Conservation (phyloP, 2,113 vertebrate species). For the Platichthys flesus region DNA sequence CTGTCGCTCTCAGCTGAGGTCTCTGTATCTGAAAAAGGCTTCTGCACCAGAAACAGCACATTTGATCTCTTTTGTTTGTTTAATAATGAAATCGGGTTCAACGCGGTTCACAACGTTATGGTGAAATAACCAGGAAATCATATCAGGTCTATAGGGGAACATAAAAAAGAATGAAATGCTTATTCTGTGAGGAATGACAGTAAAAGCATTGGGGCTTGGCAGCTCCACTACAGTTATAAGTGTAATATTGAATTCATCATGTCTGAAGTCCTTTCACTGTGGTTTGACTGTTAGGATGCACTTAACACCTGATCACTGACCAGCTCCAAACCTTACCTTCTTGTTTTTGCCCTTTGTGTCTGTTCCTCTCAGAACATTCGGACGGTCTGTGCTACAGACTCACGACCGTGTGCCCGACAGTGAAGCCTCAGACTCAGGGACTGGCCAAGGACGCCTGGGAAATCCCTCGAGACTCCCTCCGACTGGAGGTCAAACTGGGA, state of each 20-base stretch:
- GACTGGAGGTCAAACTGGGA: slow-evolving; percentile 95
- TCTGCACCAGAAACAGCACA: too few species aligned
- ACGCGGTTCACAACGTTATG: too few species aligned
- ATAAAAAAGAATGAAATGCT: too few species aligned
- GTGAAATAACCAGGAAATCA: too few species aligned
- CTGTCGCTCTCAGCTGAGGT: neutral
- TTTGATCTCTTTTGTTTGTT: too few species aligned
- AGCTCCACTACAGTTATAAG: too few species aligned
- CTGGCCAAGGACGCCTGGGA: slow-evolving; percentile 99
- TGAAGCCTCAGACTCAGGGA: slow-evolving; percentile 99
- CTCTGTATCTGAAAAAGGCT: neutral
- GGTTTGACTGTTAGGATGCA: too few species aligned
- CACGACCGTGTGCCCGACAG: slow-evolving; percentile 95
- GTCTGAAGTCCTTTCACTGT: neutral
- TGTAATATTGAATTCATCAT: neutral
- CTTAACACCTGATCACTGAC: neutral
- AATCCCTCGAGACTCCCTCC: slow-evolving; percentile 95
- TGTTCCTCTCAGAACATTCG: slow-evolving; percentile 87
- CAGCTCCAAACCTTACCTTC: neutral
- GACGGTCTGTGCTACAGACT: slow-evolving; percentile 96
- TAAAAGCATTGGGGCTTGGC: too few species aligned
- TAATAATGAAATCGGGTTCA: too few species aligned
- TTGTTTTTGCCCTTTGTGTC: neutral
- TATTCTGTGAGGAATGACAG: too few species aligned
- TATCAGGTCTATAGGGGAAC: too few species aligned